Evolutionary conservation across 2,888 invertebrate genomes (phyloP).

Genomic region (Epirrhoe alternata): DNA sequence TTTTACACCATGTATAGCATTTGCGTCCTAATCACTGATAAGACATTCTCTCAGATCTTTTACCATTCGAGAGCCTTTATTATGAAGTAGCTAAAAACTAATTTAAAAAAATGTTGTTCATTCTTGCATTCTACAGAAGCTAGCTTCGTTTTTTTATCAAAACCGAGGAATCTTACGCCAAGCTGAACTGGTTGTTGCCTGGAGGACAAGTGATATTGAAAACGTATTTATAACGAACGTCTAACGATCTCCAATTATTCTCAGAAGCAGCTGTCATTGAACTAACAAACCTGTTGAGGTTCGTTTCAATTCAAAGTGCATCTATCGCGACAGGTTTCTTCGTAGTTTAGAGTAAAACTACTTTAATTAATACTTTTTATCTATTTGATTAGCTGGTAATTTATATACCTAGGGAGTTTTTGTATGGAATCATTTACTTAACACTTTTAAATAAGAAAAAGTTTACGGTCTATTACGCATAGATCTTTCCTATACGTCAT

Average conservation of each 20-base stretch:
- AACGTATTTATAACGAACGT: constrained; percentile 16
- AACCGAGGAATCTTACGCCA: not conserved
- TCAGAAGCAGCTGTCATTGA: constrained; percentile 6
- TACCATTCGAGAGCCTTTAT: not conserved
- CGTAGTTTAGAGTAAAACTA: not conserved
- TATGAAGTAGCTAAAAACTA: too few relatives aligned
- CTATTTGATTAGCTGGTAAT: too few relatives aligned
- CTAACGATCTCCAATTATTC: constrained; percentile 29
- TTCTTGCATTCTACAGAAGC: not conserved
- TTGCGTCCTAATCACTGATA: too few relatives aligned
- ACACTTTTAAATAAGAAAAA: too few relatives aligned
- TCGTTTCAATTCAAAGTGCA: not conserved
- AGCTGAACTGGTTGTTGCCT: not conserved
- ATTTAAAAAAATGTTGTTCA: not conserved
- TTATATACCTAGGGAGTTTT: too few relatives aligned
- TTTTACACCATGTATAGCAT: too few relatives aligned
- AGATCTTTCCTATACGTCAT: too few relatives aligned
- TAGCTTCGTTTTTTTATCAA: too few relatives aligned
- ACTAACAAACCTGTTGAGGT: constrained; percentile 1
- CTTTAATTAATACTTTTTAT: too few relatives aligned
- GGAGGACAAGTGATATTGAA: constrained; percentile 12
- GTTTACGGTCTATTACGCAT: too few relatives aligned
- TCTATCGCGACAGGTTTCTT: not conserved
- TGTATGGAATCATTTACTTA: too few relatives aligned
- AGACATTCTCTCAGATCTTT: not conserved